Percentiles rank a stretch among this genome's conserved stretches.
phyloP scores from a whole-genome alignment of 2,888 invertebrate genomes.

The Drosophila mimica region DNA sequence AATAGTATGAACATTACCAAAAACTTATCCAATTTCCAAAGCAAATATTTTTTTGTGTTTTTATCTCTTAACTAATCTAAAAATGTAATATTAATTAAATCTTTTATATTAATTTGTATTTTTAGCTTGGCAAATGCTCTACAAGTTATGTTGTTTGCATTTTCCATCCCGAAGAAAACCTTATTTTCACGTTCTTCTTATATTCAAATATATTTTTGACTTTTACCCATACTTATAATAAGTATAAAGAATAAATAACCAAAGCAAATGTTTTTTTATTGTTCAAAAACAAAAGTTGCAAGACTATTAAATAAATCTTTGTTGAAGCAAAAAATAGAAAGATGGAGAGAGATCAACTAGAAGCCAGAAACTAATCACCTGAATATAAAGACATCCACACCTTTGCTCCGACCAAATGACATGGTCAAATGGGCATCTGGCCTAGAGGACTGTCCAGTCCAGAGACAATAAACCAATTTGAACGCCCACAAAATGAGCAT shows the following conservation, averaged over 20 bases:
- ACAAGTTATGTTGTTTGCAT: neutral
- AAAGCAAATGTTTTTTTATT: neutral
- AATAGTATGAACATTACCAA: neutral
- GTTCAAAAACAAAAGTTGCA: neutral
- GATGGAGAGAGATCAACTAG: conserved; percentile 1
- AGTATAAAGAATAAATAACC: neutral
- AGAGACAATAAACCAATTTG: conserved; percentile 74
- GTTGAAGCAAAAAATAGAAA: neutral
- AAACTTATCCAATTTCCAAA: neutral
- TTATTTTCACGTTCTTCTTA: neutral
- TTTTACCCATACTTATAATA: neutral
- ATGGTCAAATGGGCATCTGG: conserved; percentile 26
- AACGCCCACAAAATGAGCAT: conserved; percentile 84
- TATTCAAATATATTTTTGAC: neutral
- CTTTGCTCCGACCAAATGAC: conserved; percentile 47
- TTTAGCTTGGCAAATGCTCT: accelerated
- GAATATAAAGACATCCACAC: conserved; percentile 47
- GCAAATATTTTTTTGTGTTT: neutral
- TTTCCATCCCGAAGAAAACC: neutral
- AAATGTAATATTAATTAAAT: neutral
- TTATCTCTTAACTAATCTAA: no score
- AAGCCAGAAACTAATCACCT: conserved; percentile 35
- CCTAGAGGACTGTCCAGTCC: conserved; percentile 40
- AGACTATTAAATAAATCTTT: conserved; percentile 10
- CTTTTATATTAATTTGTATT: neutral